phyloP scores from a whole-genome alignment of 2,113 vertebrate genomes.

The Suncus etruscus region DNA sequence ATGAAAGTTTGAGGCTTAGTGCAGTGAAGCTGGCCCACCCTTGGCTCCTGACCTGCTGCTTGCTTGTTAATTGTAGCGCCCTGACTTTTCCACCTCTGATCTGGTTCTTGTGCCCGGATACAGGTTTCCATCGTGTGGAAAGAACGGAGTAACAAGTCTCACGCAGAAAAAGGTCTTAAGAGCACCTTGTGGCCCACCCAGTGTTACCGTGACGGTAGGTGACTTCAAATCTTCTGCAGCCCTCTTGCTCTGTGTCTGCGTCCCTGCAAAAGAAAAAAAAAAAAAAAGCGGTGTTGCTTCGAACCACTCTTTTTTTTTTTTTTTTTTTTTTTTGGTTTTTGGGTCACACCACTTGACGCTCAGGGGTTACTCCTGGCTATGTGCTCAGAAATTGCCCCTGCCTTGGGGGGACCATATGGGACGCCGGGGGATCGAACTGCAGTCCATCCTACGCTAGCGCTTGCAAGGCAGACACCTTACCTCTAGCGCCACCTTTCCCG shows the following conservation, averaged over 20 bases:
- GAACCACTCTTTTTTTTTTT: background rate
- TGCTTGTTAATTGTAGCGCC: background rate
- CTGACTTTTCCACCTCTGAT: conserved; percentile 1
- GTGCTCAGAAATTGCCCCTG: too few relatives aligned
- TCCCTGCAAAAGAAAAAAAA: background rate
- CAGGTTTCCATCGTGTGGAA: conserved; percentile 82
- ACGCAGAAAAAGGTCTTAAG: conserved; percentile 69
- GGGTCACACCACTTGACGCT: too few relatives aligned
- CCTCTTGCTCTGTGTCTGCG: background rate
- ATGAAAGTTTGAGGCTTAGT: background rate
- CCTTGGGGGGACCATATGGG: too few relatives aligned
- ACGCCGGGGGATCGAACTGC: too few relatives aligned
- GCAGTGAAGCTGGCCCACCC: background rate
- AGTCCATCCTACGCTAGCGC: too few relatives aligned
- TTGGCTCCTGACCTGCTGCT: background rate
- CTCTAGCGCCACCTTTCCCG: too few relatives aligned
- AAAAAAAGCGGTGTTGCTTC: background rate
- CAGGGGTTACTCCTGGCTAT: too few relatives aligned
- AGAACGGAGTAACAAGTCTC: conserved; percentile 73
- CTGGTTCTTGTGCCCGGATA: conserved; percentile 66
- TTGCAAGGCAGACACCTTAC: too few relatives aligned
- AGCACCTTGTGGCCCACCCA: conserved; percentile 78
- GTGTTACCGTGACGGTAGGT: conserved; percentile 85
- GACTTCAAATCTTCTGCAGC: background rate
- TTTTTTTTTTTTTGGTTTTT: too few relatives aligned